Conservation (phyloP, 2,113 vertebrate species). For the Istiophorus platypterus region DNA sequence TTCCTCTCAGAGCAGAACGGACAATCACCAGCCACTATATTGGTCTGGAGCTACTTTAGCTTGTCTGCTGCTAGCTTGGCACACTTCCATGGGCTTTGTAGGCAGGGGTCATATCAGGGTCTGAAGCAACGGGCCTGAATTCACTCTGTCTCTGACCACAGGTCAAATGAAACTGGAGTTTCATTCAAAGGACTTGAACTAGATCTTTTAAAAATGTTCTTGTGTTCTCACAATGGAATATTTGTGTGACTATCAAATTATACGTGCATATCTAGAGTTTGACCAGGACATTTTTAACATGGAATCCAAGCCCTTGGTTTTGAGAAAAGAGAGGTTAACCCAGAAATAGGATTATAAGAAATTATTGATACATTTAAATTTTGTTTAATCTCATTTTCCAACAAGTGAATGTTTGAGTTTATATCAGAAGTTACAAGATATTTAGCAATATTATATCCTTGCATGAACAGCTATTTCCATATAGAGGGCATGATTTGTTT, state of each 20-base stretch:
- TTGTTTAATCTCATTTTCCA: conserved; percentile 38
- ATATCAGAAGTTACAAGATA: conserved; percentile 64
- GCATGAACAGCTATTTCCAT: conserved; percentile 74
- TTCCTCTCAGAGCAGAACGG: conserved; percentile 46
- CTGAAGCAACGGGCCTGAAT: conserved; percentile 45
- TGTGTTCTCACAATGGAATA: conserved; percentile 58
- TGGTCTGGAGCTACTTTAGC: conserved; percentile 62
- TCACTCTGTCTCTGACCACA: conserved; percentile 43
- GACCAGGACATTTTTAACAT: conserved; percentile 58
- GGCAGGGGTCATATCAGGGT: conserved; percentile 68
- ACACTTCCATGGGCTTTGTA: conserved; percentile 56
- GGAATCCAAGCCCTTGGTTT: conserved; percentile 18
- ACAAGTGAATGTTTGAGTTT: conserved; percentile 61
- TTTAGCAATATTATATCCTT: conserved; percentile 81
- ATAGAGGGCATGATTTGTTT: conserved; percentile 60
- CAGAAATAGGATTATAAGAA: conserved; percentile 31
- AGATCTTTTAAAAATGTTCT: conserved; percentile 51
- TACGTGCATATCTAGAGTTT: conserved; percentile 58
- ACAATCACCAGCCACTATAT: conserved; percentile 66
- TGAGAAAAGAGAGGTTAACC: conserved; percentile 36
- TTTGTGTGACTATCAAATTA: conserved; percentile 65
- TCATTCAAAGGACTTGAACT: conserved; percentile 61
- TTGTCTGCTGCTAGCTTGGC: conserved; percentile 70
- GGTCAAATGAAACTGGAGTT: conserved; percentile 66
- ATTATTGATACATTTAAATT: conserved; percentile 36